Evolutionary conservation across 1,140 invertebrate species (phyloP).

Genomic region (Megathymus violae): DNA sequence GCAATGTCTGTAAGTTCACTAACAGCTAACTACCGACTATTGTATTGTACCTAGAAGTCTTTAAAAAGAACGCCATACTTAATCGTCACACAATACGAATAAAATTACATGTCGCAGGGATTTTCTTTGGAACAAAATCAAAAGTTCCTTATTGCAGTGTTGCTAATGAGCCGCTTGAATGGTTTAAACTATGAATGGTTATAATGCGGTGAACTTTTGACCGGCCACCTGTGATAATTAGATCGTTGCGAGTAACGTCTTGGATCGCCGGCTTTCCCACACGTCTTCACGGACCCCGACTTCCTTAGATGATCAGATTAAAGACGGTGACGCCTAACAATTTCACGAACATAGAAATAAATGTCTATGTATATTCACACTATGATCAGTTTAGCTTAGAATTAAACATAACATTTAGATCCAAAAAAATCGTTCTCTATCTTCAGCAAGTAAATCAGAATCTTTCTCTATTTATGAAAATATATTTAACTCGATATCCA

Average conservation of each 20-base stretch:
- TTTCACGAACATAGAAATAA: neutral
- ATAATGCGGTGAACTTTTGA: slow-evolving; percentile 52
- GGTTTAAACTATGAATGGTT: slow-evolving; percentile 5
- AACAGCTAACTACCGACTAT: no score
- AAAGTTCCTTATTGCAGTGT: slow-evolving; percentile 11
- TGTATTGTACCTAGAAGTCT: no score
- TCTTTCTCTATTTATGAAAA: no score
- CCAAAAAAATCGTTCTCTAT: no score
- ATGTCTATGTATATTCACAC: no score
- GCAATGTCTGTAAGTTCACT: no score
- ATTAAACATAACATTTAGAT: no score
- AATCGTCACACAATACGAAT: neutral
- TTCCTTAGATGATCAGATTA: slow-evolving; percentile 54
- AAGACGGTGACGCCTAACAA: slow-evolving; percentile 42
- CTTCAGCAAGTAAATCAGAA: no score
- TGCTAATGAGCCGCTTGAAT: neutral
- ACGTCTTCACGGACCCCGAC: slow-evolving; percentile 49
- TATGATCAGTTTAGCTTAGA: no score
- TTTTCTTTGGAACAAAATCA: slow-evolving; percentile 4
- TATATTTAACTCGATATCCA: no score
- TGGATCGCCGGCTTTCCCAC: slow-evolving; percentile 68
- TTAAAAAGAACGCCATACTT: no score
- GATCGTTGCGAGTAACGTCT: slow-evolving; percentile 57
- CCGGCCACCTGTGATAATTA: slow-evolving; percentile 64
- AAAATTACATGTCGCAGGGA: neutral